phyloP scores from a whole-genome alignment of 2,888 invertebrate species.

The Watsonalla binaria region DNA sequence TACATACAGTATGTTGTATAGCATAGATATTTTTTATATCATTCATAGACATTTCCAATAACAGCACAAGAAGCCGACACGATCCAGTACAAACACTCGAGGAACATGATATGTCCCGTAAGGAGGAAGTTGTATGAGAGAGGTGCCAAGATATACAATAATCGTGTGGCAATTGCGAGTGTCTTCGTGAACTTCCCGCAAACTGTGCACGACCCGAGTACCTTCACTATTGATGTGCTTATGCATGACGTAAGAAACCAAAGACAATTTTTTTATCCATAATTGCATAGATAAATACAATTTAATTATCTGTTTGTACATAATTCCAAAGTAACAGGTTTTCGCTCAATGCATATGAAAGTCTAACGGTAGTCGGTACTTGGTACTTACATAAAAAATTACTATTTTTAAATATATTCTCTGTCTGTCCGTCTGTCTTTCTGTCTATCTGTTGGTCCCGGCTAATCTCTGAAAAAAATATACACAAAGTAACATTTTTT shows the following conservation, averaged over 20 bases:
- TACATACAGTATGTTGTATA: constrained; percentile 3
- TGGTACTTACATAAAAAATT: too few relatives aligned
- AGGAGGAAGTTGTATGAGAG: constrained; percentile 3
- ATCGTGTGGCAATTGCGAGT: constrained; percentile 1
- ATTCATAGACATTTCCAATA: constrained; percentile 5
- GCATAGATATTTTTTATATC: too few relatives aligned
- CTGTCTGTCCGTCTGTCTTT: too few relatives aligned
- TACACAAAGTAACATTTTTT: too few relatives aligned
- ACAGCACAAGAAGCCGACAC: constrained; percentile 18
- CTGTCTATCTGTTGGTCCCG: too few relatives aligned
- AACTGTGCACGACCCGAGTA: constrained; percentile 46
- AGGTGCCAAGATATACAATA: constrained; percentile 10
- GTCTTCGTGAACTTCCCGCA: constrained; percentile 30
- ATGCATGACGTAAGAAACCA: constrained; percentile 46
- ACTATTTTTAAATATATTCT: too few relatives aligned
- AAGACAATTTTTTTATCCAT: neutral
- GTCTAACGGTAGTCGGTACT: too few relatives aligned
- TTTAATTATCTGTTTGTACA: too few relatives aligned
- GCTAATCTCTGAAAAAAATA: too few relatives aligned
- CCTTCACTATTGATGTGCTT: constrained; percentile 58
- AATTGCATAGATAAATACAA: too few relatives aligned
- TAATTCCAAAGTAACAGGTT: neutral
- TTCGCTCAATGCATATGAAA: too few relatives aligned
- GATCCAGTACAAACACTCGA: constrained; percentile 17
- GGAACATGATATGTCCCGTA: constrained; percentile 27